A percentile compares a stretch with the other conserved stretches of the same genome.
Evolutionary conservation across 1,140 invertebrate species (phyloP).

Genomic region (Coelopa frigida): DNA sequence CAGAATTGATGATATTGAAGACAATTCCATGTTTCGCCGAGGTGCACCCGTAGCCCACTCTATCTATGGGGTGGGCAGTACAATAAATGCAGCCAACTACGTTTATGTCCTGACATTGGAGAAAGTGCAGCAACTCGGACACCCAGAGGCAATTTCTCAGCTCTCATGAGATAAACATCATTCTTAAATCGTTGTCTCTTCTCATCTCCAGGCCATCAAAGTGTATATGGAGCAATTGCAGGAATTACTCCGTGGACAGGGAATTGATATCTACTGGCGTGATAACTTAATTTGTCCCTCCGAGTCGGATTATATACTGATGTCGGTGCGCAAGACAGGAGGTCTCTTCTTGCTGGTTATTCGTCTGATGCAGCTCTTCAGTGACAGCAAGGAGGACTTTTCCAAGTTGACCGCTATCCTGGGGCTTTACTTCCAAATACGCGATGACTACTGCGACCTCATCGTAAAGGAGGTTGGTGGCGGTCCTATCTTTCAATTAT

Average conservation of each 20-base stretch:
- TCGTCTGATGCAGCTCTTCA: conserved; percentile 90
- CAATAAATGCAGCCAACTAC: conserved; percentile 95
- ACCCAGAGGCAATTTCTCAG: conserved; percentile 61
- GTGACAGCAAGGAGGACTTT: conserved; percentile 81
- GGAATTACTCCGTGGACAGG: conserved; percentile 91
- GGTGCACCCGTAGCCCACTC: conserved; percentile 93
- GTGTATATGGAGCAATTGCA: conserved; percentile 85
- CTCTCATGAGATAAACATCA: not conserved
- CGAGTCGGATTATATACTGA: conserved; percentile 85
- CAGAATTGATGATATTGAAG: conserved; percentile 96
- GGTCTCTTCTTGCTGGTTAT: conserved; percentile 93
- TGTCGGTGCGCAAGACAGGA: conserved; percentile 92
- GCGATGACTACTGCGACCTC: conserved; percentile 93
- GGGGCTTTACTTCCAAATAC: conserved; percentile 91
- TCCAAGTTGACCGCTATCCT: conserved; percentile 74
- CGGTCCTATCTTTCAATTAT: too few relatives aligned
- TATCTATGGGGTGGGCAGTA: conserved; percentile 89
- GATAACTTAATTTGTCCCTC: conserved; percentile 90
- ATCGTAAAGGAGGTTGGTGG: conserved; percentile 70
- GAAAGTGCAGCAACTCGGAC: conserved; percentile 70
- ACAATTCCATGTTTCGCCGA: conserved; percentile 85
- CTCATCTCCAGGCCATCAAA: conserved; percentile 56
- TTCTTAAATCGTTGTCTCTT: conserved; percentile 4
- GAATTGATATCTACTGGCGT: conserved; percentile 97
- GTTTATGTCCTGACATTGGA: conserved; percentile 84